Percentiles rank a stretch among this genome's conserved stretches.
Evolutionary conservation across 64 coral and sea anemone genomes (phyloP).

Genomic region (Montipora capricornis): DNA sequence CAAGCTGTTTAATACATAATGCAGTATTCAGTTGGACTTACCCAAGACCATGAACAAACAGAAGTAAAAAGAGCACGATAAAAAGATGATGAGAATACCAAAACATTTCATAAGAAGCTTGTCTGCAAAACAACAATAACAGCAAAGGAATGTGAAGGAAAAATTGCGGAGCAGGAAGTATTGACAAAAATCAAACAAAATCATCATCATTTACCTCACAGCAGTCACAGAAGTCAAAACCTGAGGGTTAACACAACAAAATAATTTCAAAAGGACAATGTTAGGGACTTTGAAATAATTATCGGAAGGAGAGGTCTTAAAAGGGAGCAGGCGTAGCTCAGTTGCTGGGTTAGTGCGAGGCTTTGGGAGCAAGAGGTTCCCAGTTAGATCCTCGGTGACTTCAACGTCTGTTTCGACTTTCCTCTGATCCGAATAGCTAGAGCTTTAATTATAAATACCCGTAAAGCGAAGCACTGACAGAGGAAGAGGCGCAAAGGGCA

Average conservation of each 20-base stretch:
- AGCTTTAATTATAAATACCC: too few species aligned
- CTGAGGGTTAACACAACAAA: neutral
- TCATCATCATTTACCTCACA: conserved; percentile 16
- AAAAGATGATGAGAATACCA: conserved; percentile 95
- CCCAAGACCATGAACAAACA: conserved; percentile 86
- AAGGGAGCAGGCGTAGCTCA: too few species aligned
- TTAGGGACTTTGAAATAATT: too few species aligned
- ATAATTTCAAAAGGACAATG: neutral
- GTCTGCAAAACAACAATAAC: conserved; percentile 18
- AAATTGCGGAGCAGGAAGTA: neutral
- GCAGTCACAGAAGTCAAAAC: conserved; percentile 36
- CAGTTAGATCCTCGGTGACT: too few species aligned
- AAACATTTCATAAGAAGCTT: conserved; percentile 80
- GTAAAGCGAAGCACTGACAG: too few species aligned
- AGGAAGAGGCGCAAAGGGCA: too few species aligned
- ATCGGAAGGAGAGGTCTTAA: too few species aligned
- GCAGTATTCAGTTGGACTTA: conserved; percentile 27
- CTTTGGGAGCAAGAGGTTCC: too few species aligned
- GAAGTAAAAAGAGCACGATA: conserved; percentile 69
- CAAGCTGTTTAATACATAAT: too few species aligned
- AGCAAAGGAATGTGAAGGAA: neutral
- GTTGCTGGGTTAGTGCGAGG: too few species aligned
- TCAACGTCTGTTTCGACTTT: too few species aligned
- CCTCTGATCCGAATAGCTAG: too few species aligned
- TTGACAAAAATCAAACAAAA: neutral